These are phyloP conservation scores for Stigmatopora argus DNA, from an alignment of 2,113 vertebrate genomes.

Conservation along the genomic window DNA sequence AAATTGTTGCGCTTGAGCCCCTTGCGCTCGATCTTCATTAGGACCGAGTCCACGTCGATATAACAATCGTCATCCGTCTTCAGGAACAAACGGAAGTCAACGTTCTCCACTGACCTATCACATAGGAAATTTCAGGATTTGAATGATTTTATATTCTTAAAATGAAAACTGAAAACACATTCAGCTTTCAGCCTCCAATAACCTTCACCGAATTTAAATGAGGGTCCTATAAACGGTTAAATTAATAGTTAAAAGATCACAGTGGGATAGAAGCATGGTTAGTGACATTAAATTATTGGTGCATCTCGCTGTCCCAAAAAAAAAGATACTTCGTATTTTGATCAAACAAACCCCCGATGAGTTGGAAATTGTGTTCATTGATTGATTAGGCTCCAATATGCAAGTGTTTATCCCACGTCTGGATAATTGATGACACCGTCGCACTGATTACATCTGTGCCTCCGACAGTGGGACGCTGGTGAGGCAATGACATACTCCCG, in stretches of 20 bases:
- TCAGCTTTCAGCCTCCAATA: no score
- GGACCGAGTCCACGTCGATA: conserved; percentile 84
- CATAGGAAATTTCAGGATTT: neutral
- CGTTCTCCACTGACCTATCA: conserved; percentile 81
- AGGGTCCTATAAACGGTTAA: no score
- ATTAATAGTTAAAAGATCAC: neutral
- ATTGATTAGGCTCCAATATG: conserved; percentile 2
- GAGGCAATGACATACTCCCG: conserved; percentile 47
- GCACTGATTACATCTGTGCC: conserved; percentile 24
- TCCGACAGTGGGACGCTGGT: conserved; percentile 35
- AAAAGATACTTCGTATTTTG: no score
- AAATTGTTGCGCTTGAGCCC: conserved; percentile 78
- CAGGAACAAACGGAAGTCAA: conserved; percentile 83
- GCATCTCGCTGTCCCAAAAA: neutral
- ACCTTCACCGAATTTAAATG: no score
- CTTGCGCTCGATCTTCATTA: conserved; percentile 81
- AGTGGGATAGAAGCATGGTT: neutral
- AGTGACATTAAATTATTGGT: neutral
- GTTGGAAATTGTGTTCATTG: neutral
- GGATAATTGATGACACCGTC: conserved; percentile 28
- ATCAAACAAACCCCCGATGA: neutral
- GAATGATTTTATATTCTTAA: no score
- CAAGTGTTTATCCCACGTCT: neutral
- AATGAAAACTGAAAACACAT: no score
- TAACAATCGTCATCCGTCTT: conserved; percentile 98